phyloP scores from a whole-genome alignment of 1,140 invertebrate genomes.

The Meloidogyne floridensis region DNA sequence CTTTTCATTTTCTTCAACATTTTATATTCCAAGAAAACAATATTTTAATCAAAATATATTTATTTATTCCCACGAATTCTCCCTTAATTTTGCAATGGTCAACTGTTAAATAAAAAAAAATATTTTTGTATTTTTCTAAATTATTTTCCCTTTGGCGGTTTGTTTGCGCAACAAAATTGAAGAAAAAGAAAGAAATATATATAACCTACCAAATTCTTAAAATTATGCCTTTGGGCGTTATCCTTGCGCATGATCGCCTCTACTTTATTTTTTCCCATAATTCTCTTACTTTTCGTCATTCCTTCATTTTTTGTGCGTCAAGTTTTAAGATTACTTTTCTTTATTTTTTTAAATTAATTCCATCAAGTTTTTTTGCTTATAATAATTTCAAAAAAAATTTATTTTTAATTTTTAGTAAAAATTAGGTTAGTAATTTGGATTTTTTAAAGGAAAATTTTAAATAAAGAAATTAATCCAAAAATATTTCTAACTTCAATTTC shows the following conservation, averaged over 20 bases:
- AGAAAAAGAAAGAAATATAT: not conserved
- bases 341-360: not conserved
- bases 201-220: not conserved
- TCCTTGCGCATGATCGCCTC: not conserved
- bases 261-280: not conserved
- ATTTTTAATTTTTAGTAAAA: too few species aligned
- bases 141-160: not conserved
- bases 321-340: conserved; percentile 7
- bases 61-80: not conserved
- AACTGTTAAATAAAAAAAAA: not conserved
- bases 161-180: not conserved
- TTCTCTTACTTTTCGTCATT: not conserved
- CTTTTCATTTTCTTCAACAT: too few species aligned
- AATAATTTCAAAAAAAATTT: too few species aligned
- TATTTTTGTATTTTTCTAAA: not conserved
- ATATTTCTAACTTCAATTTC: too few species aligned
- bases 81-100: not conserved
- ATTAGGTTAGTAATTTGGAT: too few species aligned
- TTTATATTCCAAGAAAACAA: too few species aligned
- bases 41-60: too few species aligned
- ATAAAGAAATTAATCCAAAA: too few species aligned
- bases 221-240: not conserved
- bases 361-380: too few species aligned
- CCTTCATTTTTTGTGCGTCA: not conserved
- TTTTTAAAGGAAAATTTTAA: too few species aligned